A percentile compares a stretch with the other conserved stretches of the same genome.
Conservation (phyloP, 2,888 invertebrate species). For the Quadroppia sp. region DNA sequence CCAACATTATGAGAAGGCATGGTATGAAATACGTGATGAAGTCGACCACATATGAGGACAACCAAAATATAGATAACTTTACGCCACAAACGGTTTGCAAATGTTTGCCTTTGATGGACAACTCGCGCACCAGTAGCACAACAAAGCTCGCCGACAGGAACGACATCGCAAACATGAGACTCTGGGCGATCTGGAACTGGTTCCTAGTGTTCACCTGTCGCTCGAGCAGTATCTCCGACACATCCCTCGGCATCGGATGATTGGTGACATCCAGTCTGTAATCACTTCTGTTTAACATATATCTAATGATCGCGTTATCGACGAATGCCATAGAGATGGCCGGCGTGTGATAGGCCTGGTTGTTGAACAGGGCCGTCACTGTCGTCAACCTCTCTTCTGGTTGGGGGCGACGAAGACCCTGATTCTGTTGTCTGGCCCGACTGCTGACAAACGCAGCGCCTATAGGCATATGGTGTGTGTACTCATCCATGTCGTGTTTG, state of each 20-base stretch:
- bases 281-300: conserved; percentile 49
- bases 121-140: conserved; percentile 43
- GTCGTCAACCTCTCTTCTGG: background rate
- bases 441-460: conserved; percentile 49
- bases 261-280: conserved; percentile 59
- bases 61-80: conserved; percentile 36
- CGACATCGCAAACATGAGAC: conserved; percentile 60
- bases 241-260: conserved; percentile 67
- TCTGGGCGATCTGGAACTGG: conserved; percentile 37
- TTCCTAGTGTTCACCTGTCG: too few species aligned
- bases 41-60: conserved; percentile 40
- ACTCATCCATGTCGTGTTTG: background rate
- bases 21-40: conserved; percentile 28
- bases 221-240: too few species aligned
- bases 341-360: conserved; percentile 70
- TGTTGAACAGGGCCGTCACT: conserved; percentile 71
- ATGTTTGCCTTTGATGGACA: conserved; percentile 42
- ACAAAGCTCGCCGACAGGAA: conserved; percentile 51
- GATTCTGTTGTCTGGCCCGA: conserved; percentile 46
- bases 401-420: too few species aligned
- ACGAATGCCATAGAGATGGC: conserved; percentile 64
- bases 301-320: conserved; percentile 62
- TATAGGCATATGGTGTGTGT: conserved; percentile 47
- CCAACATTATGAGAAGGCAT: background rate
- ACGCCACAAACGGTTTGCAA: conserved; percentile 42